Evolutionary conservation across 2,113 vertebrate species (phyloP).

Genomic region (Atractosteus spatula): DNA sequence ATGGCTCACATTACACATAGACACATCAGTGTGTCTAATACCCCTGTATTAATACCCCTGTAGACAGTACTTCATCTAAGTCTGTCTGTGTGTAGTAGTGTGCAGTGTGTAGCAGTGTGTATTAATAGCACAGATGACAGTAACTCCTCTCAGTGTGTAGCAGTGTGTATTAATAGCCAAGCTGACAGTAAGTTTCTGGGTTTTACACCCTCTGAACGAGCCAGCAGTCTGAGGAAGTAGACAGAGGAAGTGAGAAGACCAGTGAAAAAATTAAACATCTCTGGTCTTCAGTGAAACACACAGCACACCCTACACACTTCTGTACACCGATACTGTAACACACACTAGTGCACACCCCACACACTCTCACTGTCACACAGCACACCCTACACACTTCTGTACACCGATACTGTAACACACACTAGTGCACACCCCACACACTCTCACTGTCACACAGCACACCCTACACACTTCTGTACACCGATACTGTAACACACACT

Average conservation of each 20-base stretch:
- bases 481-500: background rate
- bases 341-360: too few species aligned
- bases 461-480: conserved; percentile 44
- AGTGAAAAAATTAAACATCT: too few species aligned
- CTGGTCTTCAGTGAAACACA: conserved; percentile 28
- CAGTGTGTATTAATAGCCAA: conserved; percentile 62
- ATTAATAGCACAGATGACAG: too few species aligned
- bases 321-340: background rate
- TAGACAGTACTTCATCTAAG: too few species aligned
- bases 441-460: conserved; percentile 21
- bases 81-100: too few species aligned
- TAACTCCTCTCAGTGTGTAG: conserved; percentile 8
- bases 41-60: too few species aligned
- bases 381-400: conserved; percentile 49
- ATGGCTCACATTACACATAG: too few species aligned
- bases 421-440: too few species aligned
- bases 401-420: background rate
- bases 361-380: background rate
- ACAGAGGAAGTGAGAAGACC: conserved; percentile 68
- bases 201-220: conserved; percentile 61
- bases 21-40: too few species aligned
- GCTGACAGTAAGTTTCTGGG: conserved; percentile 68
- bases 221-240: conserved; percentile 64
- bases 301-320: conserved; percentile 49
- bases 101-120: conserved; percentile 3